These are phyloP conservation scores for Acanthiza pusilla DNA, from an alignment of 2,797 vertebrate species.

Conservation along the genomic window DNA sequence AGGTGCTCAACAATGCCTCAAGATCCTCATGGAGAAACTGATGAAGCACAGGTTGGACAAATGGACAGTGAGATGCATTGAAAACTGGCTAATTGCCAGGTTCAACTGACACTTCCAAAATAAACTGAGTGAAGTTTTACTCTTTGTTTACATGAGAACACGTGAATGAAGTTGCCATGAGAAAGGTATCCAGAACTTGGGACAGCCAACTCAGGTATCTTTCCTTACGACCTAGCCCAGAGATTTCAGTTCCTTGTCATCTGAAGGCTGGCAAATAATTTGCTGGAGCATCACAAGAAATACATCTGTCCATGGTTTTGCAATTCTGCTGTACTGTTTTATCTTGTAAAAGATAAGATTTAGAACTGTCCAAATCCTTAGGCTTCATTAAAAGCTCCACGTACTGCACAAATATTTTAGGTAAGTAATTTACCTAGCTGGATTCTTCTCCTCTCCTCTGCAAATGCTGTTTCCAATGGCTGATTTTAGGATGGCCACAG, in stretches of 20 bases:
- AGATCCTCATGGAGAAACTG: not conserved
- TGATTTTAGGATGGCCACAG: not conserved
- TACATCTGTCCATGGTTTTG: not conserved
- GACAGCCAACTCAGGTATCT: not conserved
- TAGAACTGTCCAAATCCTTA: not conserved
- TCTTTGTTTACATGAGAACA: not conserved
- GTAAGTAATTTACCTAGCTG: not conserved
- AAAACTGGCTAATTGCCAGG: not conserved
- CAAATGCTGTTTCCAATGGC: not conserved
- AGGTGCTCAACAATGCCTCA: not conserved
- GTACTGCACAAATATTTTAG: not conserved
- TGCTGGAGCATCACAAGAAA: not conserved
- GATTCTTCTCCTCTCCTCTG: not conserved
- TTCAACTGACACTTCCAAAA: not conserved
- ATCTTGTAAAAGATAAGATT: not conserved
- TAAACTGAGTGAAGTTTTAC: not conserved
- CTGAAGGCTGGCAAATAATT: not conserved
- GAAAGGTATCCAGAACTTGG: not conserved
- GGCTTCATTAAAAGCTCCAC: not conserved
- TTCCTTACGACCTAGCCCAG: not conserved
- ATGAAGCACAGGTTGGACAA: not conserved
- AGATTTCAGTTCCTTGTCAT: not conserved
- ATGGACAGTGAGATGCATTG: accelerated
- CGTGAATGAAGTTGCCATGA: not conserved
- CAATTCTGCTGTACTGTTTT: not conserved